These are phyloP conservation scores for Limnephilus marmoratus DNA, from an alignment of 2,888 invertebrate genomes.

Conservation along the genomic window DNA sequence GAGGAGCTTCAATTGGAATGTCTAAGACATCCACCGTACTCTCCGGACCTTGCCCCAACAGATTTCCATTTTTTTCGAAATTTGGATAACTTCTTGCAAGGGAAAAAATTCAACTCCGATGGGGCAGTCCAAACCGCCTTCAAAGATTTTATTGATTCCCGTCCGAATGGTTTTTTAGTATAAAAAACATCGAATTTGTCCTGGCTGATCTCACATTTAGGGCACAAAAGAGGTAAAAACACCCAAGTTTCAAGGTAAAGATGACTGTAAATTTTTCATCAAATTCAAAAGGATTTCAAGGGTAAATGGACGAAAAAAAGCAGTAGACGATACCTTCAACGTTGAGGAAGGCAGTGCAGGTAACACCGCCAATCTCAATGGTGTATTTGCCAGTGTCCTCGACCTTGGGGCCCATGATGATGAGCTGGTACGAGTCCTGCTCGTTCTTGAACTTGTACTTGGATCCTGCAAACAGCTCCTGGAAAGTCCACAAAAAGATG, in stretches of 20 bases:
- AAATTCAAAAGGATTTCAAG: background rate
- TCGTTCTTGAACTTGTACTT: conserved; percentile 98
- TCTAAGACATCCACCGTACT: too few relatives aligned
- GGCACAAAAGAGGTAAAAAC: background rate
- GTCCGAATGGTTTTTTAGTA: too few relatives aligned
- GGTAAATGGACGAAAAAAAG: background rate
- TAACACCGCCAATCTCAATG: conserved; percentile 94
- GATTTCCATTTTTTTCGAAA: too few relatives aligned
- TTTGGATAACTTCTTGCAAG: too few relatives aligned
- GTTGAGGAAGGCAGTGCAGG: conserved; percentile 93
- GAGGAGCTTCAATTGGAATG: too few relatives aligned
- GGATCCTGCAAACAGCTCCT: conserved; percentile 97
- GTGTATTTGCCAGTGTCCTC: conserved; percentile 99
- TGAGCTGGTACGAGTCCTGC: conserved; percentile 92
- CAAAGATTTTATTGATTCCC: too few relatives aligned
- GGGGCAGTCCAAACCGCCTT: too few relatives aligned
- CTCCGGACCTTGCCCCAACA: too few relatives aligned
- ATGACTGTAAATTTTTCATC: background rate
- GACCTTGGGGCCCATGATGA: conserved; percentile 93
- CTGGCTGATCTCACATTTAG: background rate
- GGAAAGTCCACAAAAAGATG: conserved; percentile 63
- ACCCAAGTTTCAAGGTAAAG: background rate
- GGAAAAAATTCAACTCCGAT: too few relatives aligned
- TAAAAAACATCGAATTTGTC: too few relatives aligned
- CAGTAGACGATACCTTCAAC: conserved; percentile 84